phyloP scores from a whole-genome alignment of 2,888 invertebrate species.

The Prionchulus punctatus region DNA sequence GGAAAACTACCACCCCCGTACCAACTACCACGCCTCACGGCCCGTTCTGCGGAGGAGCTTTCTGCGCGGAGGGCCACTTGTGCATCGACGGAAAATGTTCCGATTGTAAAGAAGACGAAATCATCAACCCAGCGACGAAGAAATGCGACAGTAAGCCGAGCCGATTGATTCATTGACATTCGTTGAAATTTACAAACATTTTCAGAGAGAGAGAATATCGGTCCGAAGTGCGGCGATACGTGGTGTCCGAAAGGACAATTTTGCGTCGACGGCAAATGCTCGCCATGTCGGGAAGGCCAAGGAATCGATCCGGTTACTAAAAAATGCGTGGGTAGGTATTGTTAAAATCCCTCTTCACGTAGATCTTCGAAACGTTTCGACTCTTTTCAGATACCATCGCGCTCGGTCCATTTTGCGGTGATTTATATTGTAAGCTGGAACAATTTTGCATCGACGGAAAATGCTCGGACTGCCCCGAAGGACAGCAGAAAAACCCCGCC shows the following conservation, averaged over 20 bases:
- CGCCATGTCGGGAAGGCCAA: background rate
- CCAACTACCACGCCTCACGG: background rate
- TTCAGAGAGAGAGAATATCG: too few species aligned
- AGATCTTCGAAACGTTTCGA: too few species aligned
- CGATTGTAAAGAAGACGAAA: background rate
- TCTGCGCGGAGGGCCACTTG: slow-evolving; percentile 25
- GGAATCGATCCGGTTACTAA: background rate
- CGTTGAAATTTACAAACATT: too few species aligned
- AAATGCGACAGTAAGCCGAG: slow-evolving; percentile 1
- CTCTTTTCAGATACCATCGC: too few species aligned
- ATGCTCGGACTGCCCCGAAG: too few species aligned
- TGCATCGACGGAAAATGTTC: slow-evolving; percentile 24
- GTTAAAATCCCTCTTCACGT: too few species aligned
- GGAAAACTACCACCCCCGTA: too few species aligned
- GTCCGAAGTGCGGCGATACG: slow-evolving; percentile 5
- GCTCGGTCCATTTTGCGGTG: too few species aligned
- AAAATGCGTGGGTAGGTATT: background rate
- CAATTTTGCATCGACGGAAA: too few species aligned
- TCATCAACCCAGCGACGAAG: background rate
- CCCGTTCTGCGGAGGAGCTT: background rate
- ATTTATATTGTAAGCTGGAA: too few species aligned
- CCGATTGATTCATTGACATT: too few species aligned
- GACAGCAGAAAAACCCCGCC: too few species aligned
- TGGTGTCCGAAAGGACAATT: slow-evolving; percentile 25
- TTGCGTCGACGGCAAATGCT: slow-evolving; percentile 24